These are phyloP conservation scores for Drosophila kanapiae DNA, from an alignment of 1,140 invertebrate genomes.

Conservation along the genomic window DNA sequence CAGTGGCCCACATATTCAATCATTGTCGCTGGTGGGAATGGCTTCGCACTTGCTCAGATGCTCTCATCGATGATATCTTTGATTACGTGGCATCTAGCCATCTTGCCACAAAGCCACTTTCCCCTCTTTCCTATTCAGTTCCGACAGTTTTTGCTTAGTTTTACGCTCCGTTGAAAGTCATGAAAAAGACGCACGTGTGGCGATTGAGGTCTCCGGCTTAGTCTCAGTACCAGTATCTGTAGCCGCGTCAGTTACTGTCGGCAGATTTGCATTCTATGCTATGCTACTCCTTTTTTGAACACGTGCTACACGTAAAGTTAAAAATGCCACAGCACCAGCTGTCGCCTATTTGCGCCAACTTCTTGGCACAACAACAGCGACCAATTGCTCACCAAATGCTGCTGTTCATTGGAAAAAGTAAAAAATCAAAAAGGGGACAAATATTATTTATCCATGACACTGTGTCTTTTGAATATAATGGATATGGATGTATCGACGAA, in stretches of 20 bases:
- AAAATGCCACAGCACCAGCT: slow-evolving; percentile 5
- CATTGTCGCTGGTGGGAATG: slow-evolving; percentile 11
- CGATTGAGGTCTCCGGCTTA: slow-evolving; percentile 19
- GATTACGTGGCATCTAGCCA: slow-evolving; percentile 37
- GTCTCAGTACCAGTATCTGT: slow-evolving; percentile 16
- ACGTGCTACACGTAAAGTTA: slow-evolving; percentile 12
- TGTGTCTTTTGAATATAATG: too few species aligned
- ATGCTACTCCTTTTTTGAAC: slow-evolving; percentile 8
- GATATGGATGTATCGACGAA: too few species aligned
- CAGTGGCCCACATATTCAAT: slow-evolving; percentile 27
- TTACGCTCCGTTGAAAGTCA: slow-evolving; percentile 60
- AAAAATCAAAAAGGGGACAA: neutral
- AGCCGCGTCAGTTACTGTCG: neutral
- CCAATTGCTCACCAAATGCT: neutral
- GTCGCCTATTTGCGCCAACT: neutral
- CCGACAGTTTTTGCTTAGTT: slow-evolving; percentile 68
- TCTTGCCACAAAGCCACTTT: slow-evolving; percentile 9
- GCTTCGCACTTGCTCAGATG: slow-evolving; percentile 52
- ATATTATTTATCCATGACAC: too few species aligned
- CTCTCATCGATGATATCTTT: slow-evolving; percentile 32
- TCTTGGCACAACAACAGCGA: neutral
- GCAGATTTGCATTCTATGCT: slow-evolving; percentile 32
- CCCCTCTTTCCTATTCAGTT: neutral
- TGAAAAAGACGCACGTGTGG: slow-evolving; percentile 55
- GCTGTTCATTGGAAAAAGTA: too few species aligned